Conservation (phyloP, 2,888 invertebrate genomes). For the Scaptodrosophila latifasciaeformis region DNA sequence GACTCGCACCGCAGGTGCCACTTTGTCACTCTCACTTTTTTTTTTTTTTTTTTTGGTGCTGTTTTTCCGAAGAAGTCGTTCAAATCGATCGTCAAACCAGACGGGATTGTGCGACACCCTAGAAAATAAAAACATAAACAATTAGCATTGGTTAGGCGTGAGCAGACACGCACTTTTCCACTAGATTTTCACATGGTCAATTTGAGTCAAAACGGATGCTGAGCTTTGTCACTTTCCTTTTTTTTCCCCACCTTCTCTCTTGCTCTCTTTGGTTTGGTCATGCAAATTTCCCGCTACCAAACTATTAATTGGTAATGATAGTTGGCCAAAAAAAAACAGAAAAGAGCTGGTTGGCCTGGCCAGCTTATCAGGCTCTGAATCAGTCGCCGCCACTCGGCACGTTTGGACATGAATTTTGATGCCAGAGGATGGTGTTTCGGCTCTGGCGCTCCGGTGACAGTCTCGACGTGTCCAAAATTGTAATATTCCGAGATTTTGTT, state of each 20-base stretch:
- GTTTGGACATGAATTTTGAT: no score
- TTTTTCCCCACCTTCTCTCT: neutral
- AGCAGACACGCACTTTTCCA: neutral
- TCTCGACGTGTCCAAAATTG: constrained; percentile 64
- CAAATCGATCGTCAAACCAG: no score
- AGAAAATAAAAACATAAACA: constrained; percentile 47
- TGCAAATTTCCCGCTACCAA: constrained; percentile 57
- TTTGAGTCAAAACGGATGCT: no score
- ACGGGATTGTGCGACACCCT: constrained; percentile 27
- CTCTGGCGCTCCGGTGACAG: no score
- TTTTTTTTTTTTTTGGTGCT: no score
- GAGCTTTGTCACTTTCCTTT: no score
- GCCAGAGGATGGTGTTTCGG: no score
- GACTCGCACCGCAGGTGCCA: constrained; percentile 45
- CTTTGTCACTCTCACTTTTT: constrained; percentile 33
- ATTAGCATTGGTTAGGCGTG: constrained; percentile 47
- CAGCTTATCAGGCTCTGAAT: neutral
- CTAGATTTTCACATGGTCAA: no score
- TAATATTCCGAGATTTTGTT: constrained; percentile 65
- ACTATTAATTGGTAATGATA: constrained; percentile 64
- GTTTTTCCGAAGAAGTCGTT: constrained; percentile 24
- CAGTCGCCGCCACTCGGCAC: constrained; percentile 64
- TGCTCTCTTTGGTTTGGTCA: constrained; percentile 19
- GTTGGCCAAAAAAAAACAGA: constrained; percentile 48
- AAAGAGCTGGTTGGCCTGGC: neutral